Percentiles rank a stretch among this genome's conserved stretches.
Conservation (phyloP, 2,113 vertebrate genomes). For the Fregetta grallaria region DNA sequence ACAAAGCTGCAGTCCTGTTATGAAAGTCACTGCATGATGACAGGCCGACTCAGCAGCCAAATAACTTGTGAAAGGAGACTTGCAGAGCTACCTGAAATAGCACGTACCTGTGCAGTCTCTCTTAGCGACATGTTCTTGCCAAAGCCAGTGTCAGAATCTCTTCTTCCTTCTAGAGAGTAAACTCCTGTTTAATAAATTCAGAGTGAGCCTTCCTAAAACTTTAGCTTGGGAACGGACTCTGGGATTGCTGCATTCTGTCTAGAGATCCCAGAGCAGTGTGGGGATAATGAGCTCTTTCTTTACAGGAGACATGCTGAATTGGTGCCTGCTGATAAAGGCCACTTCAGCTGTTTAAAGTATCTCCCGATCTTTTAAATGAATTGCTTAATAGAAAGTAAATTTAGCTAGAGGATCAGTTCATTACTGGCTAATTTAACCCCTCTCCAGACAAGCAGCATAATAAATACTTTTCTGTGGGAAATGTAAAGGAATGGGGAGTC, state of each 20-base stretch:
- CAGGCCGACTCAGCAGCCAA: background rate
- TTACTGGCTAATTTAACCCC: background rate
- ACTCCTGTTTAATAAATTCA: background rate
- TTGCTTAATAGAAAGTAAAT: background rate
- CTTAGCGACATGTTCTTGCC: background rate
- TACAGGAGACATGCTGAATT: background rate
- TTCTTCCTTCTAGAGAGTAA: background rate
- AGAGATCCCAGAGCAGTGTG: background rate
- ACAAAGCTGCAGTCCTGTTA: background rate
- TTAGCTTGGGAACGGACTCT: background rate
- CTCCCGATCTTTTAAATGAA: background rate
- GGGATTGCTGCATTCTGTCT: background rate
- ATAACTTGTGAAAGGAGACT: background rate
- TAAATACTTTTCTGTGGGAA: background rate
- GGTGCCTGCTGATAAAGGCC: slow-evolving; percentile 6
- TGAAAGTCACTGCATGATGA: background rate
- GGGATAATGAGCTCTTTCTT: background rate
- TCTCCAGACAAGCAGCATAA: background rate
- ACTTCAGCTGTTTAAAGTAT: background rate
- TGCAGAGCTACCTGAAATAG: background rate
- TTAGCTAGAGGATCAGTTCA: background rate
- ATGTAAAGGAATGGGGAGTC: background rate
- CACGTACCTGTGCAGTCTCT: background rate
- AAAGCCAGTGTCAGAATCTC: background rate
- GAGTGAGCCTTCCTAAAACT: background rate